A percentile compares a stretch with the other conserved stretches of the same genome.
phyloP scores from a whole-genome alignment of 2,113 vertebrate genomes.

The Glareola pratincola region DNA sequence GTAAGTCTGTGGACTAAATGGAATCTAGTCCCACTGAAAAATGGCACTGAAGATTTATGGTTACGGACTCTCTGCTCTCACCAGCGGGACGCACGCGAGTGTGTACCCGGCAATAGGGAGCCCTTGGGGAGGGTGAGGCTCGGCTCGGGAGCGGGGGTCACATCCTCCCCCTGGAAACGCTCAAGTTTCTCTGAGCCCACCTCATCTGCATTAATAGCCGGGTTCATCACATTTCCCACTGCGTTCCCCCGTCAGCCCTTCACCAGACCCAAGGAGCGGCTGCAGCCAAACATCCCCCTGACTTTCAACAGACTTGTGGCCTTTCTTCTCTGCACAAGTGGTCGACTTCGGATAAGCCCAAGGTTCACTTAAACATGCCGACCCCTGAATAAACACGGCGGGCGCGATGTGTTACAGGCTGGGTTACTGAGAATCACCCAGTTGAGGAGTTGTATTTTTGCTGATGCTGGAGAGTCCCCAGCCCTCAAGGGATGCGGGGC shows the following conservation, averaged over 20 bases:
- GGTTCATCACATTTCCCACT: background rate
- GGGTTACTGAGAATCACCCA: background rate
- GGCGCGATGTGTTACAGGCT: constrained; percentile 4
- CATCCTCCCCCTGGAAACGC: background rate
- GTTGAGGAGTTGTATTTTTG: background rate
- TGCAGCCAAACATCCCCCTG: background rate
- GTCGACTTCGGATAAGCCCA: background rate
- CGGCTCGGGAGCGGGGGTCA: rapidly evolving
- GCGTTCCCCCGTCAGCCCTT: background rate
- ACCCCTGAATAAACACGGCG: background rate
- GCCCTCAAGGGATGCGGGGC: rapidly evolving
- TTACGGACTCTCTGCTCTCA: background rate
- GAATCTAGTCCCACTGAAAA: background rate
- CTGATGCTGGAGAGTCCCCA: background rate
- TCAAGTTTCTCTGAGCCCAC: background rate
- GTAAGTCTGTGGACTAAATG: background rate
- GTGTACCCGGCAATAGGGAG: background rate
- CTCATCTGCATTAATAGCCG: background rate
- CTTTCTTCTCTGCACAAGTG: background rate
- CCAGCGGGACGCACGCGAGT: rapidly evolving
- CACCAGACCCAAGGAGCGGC: background rate
- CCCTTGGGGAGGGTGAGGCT: background rate
- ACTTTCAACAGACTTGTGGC: background rate
- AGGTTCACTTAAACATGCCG: background rate
- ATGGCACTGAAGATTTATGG: background rate